These are phyloP conservation scores for Camponotus floridanus DNA, from an alignment of 1,140 invertebrate genomes.

Conservation along the genomic window DNA sequence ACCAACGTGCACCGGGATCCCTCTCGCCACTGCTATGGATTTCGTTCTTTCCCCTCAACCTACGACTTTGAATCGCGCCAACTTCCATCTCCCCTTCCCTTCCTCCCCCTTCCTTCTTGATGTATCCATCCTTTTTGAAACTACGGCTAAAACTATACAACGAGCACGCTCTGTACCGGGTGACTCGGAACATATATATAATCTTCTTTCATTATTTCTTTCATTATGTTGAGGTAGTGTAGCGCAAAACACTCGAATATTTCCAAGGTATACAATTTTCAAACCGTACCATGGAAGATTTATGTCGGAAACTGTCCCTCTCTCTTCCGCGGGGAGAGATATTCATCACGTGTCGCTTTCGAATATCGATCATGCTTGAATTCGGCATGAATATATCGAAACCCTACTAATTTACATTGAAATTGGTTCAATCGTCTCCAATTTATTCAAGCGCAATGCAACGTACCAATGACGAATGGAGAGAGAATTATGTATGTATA, in stretches of 20 bases:
- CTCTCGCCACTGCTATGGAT: slow-evolving; percentile 65
- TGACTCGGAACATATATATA: slow-evolving; percentile 65
- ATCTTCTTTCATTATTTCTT: slow-evolving; percentile 48
- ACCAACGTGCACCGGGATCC: slow-evolving; percentile 34
- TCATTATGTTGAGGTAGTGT: background rate
- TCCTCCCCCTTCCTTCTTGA: slow-evolving; percentile 30
- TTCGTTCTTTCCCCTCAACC: slow-evolving; percentile 59
- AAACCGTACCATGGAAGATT: background rate
- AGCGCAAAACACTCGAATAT: slow-evolving; percentile 8
- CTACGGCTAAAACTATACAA: slow-evolving; percentile 84
- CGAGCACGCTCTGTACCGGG: slow-evolving; percentile 79
- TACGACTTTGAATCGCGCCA: slow-evolving; percentile 82
- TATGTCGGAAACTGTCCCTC: background rate
- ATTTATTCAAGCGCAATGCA: slow-evolving; percentile 41
- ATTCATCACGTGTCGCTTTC: slow-evolving; percentile 4
- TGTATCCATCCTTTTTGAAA: slow-evolving; percentile 80
- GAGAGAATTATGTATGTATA: background rate
- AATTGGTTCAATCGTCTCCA: slow-evolving; percentile 53
- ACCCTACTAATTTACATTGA: slow-evolving; percentile 59
- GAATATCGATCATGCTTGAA: slow-evolving; percentile 47
- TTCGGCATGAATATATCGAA: slow-evolving; percentile 38
- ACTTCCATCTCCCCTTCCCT: slow-evolving; percentile 73
- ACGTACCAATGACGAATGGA: slow-evolving; percentile 54
- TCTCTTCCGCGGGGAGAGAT: background rate
- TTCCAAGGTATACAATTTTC: slow-evolving; percentile 18